These are phyloP conservation scores for Drosophila lacertosa DNA, from an alignment of 1,140 invertebrate species.

Conservation along the genomic window DNA sequence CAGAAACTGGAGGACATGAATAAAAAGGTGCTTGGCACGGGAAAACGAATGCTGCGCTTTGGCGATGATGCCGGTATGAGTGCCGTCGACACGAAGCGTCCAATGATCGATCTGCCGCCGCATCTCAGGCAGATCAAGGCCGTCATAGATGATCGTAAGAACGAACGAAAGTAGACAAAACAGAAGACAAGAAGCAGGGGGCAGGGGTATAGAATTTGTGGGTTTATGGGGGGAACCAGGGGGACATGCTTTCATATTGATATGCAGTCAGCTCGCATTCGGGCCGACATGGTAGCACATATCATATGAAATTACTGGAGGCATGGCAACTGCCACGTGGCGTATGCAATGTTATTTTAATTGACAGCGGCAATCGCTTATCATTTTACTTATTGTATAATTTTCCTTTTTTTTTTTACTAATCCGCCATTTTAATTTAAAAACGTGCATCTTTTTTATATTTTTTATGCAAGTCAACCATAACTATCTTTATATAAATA, in stretches of 20 bases:
- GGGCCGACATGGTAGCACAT: neutral
- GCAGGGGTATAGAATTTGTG: conserved; percentile 4
- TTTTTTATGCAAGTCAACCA: conserved; percentile 18
- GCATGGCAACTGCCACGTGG: conserved; percentile 29
- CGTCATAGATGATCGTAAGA: conserved; percentile 28
- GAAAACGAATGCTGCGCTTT: conserved; percentile 61
- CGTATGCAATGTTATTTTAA: conserved; percentile 47
- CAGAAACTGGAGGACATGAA: conserved; percentile 68
- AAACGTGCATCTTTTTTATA: conserved; percentile 9
- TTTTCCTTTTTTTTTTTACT: conserved; percentile 16
- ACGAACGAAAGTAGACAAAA: conserved; percentile 18
- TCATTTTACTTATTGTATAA: conserved; percentile 42
- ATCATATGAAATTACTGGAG: neutral
- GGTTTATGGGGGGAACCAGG: neutral
- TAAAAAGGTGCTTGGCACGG: conserved; percentile 59
- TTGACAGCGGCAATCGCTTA: conserved; percentile 45
- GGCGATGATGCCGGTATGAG: conserved; percentile 39
- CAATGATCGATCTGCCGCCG: conserved; percentile 23
- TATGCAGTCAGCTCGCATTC: neutral
- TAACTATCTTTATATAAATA: conserved; percentile 11
- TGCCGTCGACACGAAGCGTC: conserved; percentile 45
- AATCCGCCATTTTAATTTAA: conserved; percentile 43
- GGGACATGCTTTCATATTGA: neutral
- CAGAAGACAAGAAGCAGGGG: neutral
- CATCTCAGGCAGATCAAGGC: conserved; percentile 25